phyloP scores from a whole-genome alignment of 2,888 invertebrate genomes.

The Clivina fossor region DNA sequence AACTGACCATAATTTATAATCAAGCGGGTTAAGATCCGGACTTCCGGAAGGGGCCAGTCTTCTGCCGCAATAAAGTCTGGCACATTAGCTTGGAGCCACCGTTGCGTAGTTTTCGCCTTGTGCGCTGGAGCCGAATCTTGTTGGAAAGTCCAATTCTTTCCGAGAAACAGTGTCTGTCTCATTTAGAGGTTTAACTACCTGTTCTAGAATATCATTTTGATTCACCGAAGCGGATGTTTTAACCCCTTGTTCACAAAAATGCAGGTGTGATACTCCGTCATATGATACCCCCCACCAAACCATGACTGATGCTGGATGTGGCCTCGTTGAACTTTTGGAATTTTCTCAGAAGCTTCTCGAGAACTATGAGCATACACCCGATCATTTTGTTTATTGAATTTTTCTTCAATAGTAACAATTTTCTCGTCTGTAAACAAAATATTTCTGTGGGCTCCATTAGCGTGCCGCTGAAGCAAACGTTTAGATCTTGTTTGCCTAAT shows the following conservation, averaged over 20 bases:
- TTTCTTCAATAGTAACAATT: constrained; percentile 37
- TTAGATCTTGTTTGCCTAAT: constrained; percentile 20
- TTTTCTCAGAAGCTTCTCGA: constrained; percentile 32
- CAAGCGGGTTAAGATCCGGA: constrained; percentile 10
- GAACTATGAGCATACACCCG: constrained; percentile 35
- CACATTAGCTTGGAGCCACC: constrained; percentile 33
- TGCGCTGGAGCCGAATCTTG: constrained; percentile 39
- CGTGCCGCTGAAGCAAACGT: constrained; percentile 18
- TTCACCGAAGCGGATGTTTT: constrained; percentile 38
- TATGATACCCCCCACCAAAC: constrained; percentile 40
- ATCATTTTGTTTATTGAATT: constrained; percentile 38
- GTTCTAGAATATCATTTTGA: constrained; percentile 35
- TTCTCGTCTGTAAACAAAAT: constrained; percentile 39
- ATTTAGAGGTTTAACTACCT: constrained; percentile 37
- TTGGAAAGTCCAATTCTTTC: constrained; percentile 37
- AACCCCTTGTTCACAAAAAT: constrained; percentile 40
- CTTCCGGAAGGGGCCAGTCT: constrained; percentile 30
- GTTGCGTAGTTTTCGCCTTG: constrained; percentile 38
- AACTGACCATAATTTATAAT: constrained; percentile 10
- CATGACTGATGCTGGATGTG: constrained; percentile 39
- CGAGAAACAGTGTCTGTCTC: constrained; percentile 18
- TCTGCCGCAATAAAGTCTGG: constrained; percentile 36
- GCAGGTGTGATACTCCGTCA: constrained; percentile 36
- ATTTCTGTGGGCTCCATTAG: constrained; percentile 39
- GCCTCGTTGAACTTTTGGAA: constrained; percentile 34